A percentile compares a stretch with the other conserved stretches of the same genome.
phyloP scores from a whole-genome alignment of 1,140 invertebrate genomes.

The Bursaphelenchus mucronatus region DNA sequence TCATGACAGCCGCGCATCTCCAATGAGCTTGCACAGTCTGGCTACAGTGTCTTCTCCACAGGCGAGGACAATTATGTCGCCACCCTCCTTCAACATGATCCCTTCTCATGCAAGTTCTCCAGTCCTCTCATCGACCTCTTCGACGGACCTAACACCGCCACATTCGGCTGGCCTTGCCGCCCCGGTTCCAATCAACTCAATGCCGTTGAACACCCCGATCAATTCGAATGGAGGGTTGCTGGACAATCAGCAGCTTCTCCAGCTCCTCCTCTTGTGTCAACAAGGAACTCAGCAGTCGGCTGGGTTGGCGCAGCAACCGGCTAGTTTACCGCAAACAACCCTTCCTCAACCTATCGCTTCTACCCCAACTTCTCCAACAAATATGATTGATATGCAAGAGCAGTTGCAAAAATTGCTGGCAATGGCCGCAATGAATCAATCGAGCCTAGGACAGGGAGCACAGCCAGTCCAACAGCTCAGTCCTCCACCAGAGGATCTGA shows the following conservation, averaged over 20 bases:
- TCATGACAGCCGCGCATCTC: background rate
- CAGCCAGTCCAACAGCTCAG: constrained; percentile 4
- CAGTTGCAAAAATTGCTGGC: constrained; percentile 8
- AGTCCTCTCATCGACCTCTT: background rate
- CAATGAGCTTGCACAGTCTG: background rate
- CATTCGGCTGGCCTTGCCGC: constrained; percentile 18
- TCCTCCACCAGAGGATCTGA: constrained; percentile 1
- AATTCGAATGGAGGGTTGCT: background rate
- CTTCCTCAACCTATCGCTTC: constrained; percentile 6
- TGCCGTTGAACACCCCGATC: background rate
- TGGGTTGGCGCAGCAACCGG: background rate
- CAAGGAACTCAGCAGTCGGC: background rate
- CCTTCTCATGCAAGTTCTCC: background rate
- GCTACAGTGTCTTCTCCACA: background rate
- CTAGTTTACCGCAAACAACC: constrained; percentile 9
- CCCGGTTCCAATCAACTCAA: constrained; percentile 15
- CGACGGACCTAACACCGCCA: constrained; percentile 3
- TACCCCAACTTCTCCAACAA: constrained; percentile 8
- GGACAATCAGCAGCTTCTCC: background rate
- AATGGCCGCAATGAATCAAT: background rate
- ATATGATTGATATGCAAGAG: background rate
- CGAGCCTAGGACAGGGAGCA: background rate
- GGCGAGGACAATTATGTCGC: background rate
- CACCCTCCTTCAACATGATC: constrained; percentile 5
- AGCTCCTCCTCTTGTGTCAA: constrained; percentile 4